Conservation (phyloP, 2,113 vertebrate species). For the Pogonocichla stellata region DNA sequence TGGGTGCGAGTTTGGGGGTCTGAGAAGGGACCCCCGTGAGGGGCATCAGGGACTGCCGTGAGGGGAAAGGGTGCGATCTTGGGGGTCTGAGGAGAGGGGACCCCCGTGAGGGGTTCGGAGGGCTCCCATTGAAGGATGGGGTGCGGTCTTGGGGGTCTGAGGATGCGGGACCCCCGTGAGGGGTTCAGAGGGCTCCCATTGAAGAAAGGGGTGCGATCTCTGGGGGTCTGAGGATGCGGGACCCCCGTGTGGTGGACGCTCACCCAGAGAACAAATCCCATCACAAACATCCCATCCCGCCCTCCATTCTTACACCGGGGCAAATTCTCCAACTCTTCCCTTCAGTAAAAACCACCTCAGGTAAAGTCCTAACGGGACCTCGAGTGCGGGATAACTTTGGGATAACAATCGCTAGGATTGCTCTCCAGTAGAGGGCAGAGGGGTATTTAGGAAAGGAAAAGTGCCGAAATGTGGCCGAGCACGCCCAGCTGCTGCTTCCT, state of each 20-base stretch:
- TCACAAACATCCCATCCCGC: constrained; percentile 16
- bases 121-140: fast-evolving
- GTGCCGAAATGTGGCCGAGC: background rate
- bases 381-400: background rate
- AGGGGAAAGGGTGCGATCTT: background rate
- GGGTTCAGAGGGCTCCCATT: background rate
- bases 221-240: background rate
- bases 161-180: fast-evolving
- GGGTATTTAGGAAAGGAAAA: background rate
- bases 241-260: constrained; percentile 20
- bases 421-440: constrained; percentile 10
- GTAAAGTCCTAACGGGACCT: background rate
- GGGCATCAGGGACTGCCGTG: no score
- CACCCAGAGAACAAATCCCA: constrained; percentile 45
- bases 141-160: background rate
- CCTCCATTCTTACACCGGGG: constrained; percentile 78
- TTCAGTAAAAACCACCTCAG: constrained; percentile 66
- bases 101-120: background rate
- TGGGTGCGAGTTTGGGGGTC: background rate
- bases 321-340: constrained; percentile 79
- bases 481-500: background rate
- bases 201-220: background rate
- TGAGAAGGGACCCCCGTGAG: background rate
- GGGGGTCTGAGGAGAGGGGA: background rate
- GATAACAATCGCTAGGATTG: background rate